These are phyloP conservation scores for Myzus persicae DNA, from an alignment of 1,140 invertebrate species.

Conservation along the genomic window DNA sequence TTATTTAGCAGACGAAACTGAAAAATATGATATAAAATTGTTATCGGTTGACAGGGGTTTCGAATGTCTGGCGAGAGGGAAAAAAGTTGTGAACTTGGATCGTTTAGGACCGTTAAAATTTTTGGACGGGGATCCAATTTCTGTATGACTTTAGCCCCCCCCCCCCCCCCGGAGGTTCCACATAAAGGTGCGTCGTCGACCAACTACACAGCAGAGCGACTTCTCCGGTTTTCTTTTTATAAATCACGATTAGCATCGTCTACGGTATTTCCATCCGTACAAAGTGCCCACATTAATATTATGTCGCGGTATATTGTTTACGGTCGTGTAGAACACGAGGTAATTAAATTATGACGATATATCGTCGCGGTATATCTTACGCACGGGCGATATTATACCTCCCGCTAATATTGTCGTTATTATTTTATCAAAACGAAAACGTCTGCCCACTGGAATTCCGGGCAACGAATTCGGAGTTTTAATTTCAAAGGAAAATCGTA, in stretches of 20 bases:
- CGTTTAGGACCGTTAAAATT: neutral
- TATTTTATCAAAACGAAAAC: neutral
- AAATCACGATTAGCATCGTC: neutral
- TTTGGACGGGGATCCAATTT: neutral
- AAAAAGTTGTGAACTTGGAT: neutral
- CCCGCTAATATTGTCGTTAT: neutral
- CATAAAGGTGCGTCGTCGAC: neutral
- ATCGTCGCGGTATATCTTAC: neutral
- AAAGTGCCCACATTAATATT: neutral
- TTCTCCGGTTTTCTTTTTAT: neutral
- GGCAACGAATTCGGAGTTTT: neutral
- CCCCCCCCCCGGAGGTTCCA: too few relatives aligned
- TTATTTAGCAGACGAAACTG: too few relatives aligned
- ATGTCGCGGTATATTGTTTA: neutral
- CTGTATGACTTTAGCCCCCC: neutral
- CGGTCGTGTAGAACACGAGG: neutral
- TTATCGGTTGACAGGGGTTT: too few relatives aligned
- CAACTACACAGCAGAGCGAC: neutral
- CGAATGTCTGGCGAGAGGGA: too few relatives aligned
- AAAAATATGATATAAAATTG: too few relatives aligned
- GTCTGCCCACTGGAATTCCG: neutral
- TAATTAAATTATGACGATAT: neutral
- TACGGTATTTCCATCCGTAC: neutral
- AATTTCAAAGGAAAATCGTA: neutral
- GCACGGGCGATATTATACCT: too few relatives aligned